Percentiles rank a stretch among this genome's conserved stretches.
phyloP scores from a whole-genome alignment of 1,140 invertebrate species.

The Chelonus insularis region DNA sequence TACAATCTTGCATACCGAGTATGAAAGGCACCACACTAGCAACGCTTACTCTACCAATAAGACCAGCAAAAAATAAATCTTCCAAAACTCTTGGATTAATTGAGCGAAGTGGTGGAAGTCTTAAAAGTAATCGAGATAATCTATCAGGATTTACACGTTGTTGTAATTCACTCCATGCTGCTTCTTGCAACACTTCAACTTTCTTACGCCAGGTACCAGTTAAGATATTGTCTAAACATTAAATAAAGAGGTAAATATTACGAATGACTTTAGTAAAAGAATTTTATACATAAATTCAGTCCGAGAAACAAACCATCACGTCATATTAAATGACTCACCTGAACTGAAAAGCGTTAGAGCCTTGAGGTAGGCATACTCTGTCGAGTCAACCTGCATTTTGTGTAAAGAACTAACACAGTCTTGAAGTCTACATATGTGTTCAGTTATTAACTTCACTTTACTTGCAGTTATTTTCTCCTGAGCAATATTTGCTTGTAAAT shows the following conservation, averaged over 20 bases:
- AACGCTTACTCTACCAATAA: slow-evolving; percentile 90
- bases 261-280: background rate
- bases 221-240: slow-evolving; percentile 49
- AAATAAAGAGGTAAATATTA: background rate
- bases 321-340: slow-evolving; percentile 50
- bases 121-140: slow-evolving; percentile 71
- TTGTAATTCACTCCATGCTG: slow-evolving; percentile 72
- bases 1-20: slow-evolving; percentile 71
- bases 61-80: slow-evolving; percentile 89
- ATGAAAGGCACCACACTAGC: slow-evolving; percentile 92
- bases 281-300: background rate
- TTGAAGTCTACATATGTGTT: slow-evolving; percentile 82
- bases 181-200: slow-evolving; percentile 73
- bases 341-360: slow-evolving; percentile 80
- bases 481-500: slow-evolving; percentile 67
- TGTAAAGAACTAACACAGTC: slow-evolving; percentile 79
- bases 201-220: slow-evolving; percentile 55
- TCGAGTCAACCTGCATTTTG: slow-evolving; percentile 74
- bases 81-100: slow-evolving; percentile 81
- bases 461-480: slow-evolving; percentile 73
- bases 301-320: background rate
- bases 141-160: slow-evolving; percentile 65
- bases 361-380: slow-evolving; percentile 91
- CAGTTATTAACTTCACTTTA: slow-evolving; percentile 77
- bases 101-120: slow-evolving; percentile 76